A percentile compares a stretch with the other conserved stretches of the same genome.
These are phyloP conservation scores for Epinephelus malabaricus DNA, from an alignment of 2,797 vertebrate genomes.

Conservation along the genomic window DNA sequence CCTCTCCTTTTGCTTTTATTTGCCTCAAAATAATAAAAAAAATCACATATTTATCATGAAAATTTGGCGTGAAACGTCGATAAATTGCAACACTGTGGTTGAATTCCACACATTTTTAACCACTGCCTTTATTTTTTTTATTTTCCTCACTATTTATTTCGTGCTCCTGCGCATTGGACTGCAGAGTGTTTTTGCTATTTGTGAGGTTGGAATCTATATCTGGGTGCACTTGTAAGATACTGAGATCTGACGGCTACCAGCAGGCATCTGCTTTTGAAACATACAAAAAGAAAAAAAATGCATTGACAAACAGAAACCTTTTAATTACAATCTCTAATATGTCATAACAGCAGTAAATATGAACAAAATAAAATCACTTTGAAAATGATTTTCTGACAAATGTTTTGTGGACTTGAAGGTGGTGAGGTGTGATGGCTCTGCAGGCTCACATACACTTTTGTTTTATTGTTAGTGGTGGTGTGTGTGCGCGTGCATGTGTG, in stretches of 20 bases:
- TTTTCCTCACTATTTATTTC: slow-evolving; percentile 45
- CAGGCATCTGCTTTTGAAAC: slow-evolving; percentile 9
- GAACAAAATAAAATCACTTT: slow-evolving; percentile 1
- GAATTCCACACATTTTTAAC: neutral
- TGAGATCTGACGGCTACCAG: slow-evolving; percentile 34
- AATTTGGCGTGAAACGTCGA: slow-evolving; percentile 8
- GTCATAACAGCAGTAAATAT: slow-evolving; percentile 8
- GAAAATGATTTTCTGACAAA: slow-evolving; percentile 36
- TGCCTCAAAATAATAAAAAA: slow-evolving; percentile 11
- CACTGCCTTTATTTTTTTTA: neutral
- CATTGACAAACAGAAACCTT: neutral
- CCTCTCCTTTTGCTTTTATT: slow-evolving; percentile 12
- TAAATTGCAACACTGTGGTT: neutral
- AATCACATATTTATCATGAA: slow-evolving; percentile 6
- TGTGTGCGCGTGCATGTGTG: slow-evolving; percentile 7
- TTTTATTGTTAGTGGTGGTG: slow-evolving; percentile 8
- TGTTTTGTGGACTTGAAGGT: slow-evolving; percentile 40
- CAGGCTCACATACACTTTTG: slow-evolving; percentile 36
- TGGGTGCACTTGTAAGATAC: slow-evolving; percentile 12
- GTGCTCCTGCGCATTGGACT: slow-evolving; percentile 23
- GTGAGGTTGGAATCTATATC: slow-evolving; percentile 23
- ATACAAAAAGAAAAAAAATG: neutral
- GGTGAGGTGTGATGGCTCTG: slow-evolving; percentile 56
- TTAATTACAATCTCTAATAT: neutral
- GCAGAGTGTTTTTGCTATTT: neutral